A percentile compares a stretch with the other conserved stretches of the same genome.
Evolutionary conservation across 2,797 vertebrate genomes (phyloP).

Genomic region (Sebastes steindachneri): DNA sequence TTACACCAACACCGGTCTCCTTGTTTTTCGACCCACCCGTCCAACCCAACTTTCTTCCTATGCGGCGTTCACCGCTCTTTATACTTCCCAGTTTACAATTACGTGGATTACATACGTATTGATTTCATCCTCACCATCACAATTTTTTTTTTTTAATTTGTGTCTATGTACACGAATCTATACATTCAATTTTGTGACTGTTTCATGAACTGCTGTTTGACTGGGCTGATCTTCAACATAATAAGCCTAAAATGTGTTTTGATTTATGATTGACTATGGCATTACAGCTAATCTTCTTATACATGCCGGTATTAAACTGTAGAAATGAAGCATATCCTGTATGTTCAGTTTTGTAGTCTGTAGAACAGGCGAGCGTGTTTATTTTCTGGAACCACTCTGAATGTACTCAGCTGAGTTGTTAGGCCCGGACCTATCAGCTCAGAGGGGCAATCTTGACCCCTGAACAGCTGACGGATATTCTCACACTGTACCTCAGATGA

Average conservation of each 20-base stretch:
- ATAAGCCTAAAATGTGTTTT: background rate
- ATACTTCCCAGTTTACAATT: no score
- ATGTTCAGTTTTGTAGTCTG: conserved; percentile 37
- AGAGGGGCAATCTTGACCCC: conserved; percentile 30
- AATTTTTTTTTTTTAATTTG: no score
- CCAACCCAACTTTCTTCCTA: no score
- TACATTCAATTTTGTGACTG: no score
- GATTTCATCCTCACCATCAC: no score
- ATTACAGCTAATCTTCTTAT: background rate
- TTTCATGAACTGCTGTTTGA: no score
- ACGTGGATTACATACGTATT: no score
- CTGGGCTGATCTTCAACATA: background rate
- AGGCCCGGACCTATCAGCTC: background rate
- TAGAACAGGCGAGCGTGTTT: conserved; percentile 11
- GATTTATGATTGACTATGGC: background rate
- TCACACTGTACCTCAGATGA: conserved; percentile 34
- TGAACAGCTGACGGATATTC: conserved; percentile 40
- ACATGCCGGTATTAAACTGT: background rate
- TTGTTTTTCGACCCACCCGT: no score
- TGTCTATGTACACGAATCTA: no score
- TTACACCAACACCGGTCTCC: no score
- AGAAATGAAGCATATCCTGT: background rate
- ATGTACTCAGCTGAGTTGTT: conserved; percentile 15
- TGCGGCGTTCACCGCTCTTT: no score
- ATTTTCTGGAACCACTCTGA: conserved; percentile 25